Evolutionary conservation across 2,797 vertebrate genomes (phyloP), one percentile per base, ranked within the genome.

Genomic region (Alosa sapidissima): DNA sequence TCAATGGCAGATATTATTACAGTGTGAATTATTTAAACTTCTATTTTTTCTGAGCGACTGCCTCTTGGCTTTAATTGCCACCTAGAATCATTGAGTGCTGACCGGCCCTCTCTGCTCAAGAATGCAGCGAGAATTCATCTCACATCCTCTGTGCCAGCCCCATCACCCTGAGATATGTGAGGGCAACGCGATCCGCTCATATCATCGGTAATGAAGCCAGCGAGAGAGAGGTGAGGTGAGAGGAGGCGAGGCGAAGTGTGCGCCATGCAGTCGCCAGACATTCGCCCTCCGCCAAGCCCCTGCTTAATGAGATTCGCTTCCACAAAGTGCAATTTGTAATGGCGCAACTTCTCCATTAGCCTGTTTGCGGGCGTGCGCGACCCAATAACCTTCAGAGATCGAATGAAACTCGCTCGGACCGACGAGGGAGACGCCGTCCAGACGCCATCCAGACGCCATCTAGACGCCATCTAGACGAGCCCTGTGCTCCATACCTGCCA

Each of bases 271-370:
- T 55, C 28, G 52, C 82, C 84, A 14, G 81, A 83, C 33, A 85
- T 86, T 83, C 85, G 81, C 84, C 86, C 83, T 86, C 84, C 85
- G 52, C 75, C 81, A 0, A 83, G 81, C 83, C 49, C 19, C 72
- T 41, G 19, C 62, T 78, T 86, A 89, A 90, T 87, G 85, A 91
- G 83, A 54, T 62, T 51, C 82, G 86, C 88, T 87, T 84, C 85
- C 86, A 81, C 85, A 86, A 87, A 86, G 81, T 84, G 84, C 83
- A 58, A 89, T 89, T 87, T 86, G 91, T 84, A 86, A 87, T 62
- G 84, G 81, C 85, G 82, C 85, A 87, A 86, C 88, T 86, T 87
- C 86, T 85, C 85, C 86, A 88, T 90, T 89, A 89, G 86, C 83
- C 82, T 81, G 87, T 87, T 87, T 81, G 84, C 83, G 54, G 54